These are phyloP conservation scores for Percina caprodes DNA, from an alignment of 2,113 vertebrate genomes.

Conservation along the genomic window DNA sequence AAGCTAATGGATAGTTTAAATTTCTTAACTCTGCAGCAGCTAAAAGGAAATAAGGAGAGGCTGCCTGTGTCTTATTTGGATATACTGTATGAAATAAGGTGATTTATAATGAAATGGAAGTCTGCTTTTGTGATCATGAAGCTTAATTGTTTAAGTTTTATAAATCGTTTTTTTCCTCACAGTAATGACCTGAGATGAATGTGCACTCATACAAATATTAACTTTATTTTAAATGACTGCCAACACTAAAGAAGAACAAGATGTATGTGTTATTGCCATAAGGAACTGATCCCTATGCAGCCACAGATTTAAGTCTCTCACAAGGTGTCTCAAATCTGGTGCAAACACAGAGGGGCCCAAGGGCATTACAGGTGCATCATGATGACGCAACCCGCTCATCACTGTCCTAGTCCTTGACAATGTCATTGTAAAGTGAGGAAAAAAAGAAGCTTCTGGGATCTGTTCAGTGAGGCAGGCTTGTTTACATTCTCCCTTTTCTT, in stretches of 20 bases:
- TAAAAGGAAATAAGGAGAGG: slow-evolving; percentile 54
- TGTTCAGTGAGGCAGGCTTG: slow-evolving; percentile 58
- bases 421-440: slow-evolving; percentile 65
- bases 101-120: slow-evolving; percentile 59
- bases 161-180: not conserved
- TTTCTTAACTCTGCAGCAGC: slow-evolving; percentile 65
- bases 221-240: not conserved
- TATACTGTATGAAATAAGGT: slow-evolving; percentile 55
- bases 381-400: slow-evolving; percentile 71
- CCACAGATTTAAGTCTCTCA: slow-evolving; percentile 62
- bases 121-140: slow-evolving; percentile 28
- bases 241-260: slow-evolving; percentile 9
- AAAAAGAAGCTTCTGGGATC: slow-evolving; percentile 54
- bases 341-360: slow-evolving; percentile 61
- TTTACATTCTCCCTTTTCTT: slow-evolving; percentile 64
- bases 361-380: slow-evolving; percentile 75
- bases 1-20: slow-evolving; percentile 75
- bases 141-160: slow-evolving; percentile 33
- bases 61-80: slow-evolving; percentile 58
- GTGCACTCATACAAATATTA: not conserved
- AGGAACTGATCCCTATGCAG: slow-evolving; percentile 46
- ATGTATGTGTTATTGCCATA: slow-evolving; percentile 23
- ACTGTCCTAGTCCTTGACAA: slow-evolving; percentile 73
- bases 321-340: slow-evolving; percentile 66
- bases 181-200: slow-evolving; percentile 3